A percentile compares a stretch with the other conserved stretches of the same genome.
These are phyloP conservation scores for Megaptera novaeangliae DNA, from an alignment of 2,113 vertebrate species.

Conservation along the genomic window DNA sequence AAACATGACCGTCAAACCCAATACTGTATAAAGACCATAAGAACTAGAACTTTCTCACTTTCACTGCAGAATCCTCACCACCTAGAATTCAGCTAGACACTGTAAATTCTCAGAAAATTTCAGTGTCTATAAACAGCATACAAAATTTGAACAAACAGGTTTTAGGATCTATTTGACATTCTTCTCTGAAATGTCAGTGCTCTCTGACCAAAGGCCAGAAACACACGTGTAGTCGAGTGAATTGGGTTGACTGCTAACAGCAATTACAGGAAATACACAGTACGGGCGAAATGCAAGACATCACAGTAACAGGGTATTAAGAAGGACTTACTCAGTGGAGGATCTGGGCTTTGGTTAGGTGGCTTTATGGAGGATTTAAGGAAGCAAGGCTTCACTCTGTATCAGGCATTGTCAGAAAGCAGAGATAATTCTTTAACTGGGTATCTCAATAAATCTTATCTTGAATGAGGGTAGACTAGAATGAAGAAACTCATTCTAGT, in stretches of 20 bases:
- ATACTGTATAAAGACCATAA: background rate
- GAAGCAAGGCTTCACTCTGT: background rate
- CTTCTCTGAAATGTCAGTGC: background rate
- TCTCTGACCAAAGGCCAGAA: background rate
- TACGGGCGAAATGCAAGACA: accelerated
- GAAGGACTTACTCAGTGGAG: background rate
- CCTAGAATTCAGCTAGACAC: background rate
- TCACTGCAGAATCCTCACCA: background rate
- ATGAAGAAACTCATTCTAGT: background rate
- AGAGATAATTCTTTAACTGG: background rate
- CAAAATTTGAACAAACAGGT: background rate
- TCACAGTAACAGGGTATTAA: background rate
- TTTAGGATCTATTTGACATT: background rate
- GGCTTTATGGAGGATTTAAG: background rate
- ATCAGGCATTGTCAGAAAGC: background rate
- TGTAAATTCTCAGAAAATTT: background rate
- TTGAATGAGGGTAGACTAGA: background rate
- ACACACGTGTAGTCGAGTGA: background rate
- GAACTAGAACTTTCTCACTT: background rate
- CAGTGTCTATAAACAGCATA: background rate
- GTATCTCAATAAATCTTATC: background rate
- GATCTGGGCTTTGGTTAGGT: background rate
- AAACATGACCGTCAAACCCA: background rate
- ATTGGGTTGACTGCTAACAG: background rate
- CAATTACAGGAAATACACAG: background rate